A percentile compares a stretch with the other conserved stretches of the same genome.
Evolutionary conservation across 2,797 vertebrate species (phyloP).

Genomic region (Acridotheres tristis): DNA sequence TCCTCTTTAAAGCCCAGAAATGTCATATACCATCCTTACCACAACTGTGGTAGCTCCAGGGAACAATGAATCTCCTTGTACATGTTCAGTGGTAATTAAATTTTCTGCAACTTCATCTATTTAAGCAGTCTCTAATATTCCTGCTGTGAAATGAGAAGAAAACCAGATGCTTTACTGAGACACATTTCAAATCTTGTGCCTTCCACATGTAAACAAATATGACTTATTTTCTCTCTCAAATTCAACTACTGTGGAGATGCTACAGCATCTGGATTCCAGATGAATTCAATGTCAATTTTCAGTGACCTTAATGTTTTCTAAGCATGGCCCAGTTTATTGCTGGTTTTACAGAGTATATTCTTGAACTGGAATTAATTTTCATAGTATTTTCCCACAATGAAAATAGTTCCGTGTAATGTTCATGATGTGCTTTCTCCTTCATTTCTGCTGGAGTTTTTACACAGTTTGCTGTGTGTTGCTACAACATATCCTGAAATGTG

Average conservation of each 20-base stretch:
- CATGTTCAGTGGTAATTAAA: constrained; percentile 30
- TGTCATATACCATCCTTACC: not conserved
- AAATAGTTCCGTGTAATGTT: not conserved
- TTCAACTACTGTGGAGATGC: not conserved
- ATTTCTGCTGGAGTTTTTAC: not conserved
- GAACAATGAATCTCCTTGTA: constrained; percentile 12
- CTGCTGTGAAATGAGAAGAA: constrained; percentile 31
- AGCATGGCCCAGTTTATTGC: not conserved
- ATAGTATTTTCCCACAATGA: not conserved
- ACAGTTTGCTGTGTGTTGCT: not conserved
- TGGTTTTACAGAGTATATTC: not conserved
- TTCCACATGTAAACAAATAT: not conserved
- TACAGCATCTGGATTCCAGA: not conserved
- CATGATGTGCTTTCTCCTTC: not conserved
- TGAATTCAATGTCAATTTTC: not conserved
- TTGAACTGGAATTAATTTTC: not conserved
- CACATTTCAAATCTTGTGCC: not conserved
- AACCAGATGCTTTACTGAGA: constrained; percentile 23
- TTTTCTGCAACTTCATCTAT: constrained; percentile 32
- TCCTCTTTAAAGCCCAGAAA: not conserved
- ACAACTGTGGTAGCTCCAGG: not conserved
- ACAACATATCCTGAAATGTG: not conserved
- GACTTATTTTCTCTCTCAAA: not conserved
- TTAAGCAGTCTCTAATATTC: constrained; percentile 17
- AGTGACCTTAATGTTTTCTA: not conserved